phyloP scores from a whole-genome alignment of 2,888 invertebrate species.

The Xestia ashworthii region DNA sequence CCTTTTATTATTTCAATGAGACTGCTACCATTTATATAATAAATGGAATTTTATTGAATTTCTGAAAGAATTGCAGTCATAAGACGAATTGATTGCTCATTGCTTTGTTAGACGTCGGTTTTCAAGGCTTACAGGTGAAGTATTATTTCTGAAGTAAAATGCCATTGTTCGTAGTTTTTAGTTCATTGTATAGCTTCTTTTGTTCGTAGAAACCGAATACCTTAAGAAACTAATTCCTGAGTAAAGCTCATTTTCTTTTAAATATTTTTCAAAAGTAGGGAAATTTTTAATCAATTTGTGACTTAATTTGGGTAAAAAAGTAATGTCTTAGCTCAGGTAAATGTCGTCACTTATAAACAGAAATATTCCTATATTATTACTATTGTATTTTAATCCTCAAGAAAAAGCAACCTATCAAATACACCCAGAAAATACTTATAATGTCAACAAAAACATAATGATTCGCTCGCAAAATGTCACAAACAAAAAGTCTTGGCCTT shows the following conservation, averaged over 20 bases:
- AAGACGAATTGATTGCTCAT: constrained; percentile 22
- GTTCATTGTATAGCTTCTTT: neutral
- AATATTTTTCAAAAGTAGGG: neutral
- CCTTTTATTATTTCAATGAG: constrained; percentile 22
- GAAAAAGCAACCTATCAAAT: neutral
- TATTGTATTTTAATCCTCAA: neutral
- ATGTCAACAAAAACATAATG: constrained; percentile 44
- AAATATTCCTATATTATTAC: constrained; percentile 2
- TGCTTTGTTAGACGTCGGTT: constrained; percentile 6
- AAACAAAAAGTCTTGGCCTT: constrained; percentile 69
- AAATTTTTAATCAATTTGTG: neutral
- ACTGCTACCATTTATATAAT: constrained; percentile 15
- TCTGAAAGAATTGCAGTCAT: constrained; percentile 16
- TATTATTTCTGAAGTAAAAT: constrained; percentile 8
- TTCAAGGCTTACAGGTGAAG: neutral
- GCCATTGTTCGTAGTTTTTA: neutral
- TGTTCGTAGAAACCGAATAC: neutral
- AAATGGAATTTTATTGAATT: constrained; percentile 27
- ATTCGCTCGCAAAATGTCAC: constrained; percentile 65
- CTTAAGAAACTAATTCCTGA: neutral
- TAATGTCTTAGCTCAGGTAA: too few species aligned
- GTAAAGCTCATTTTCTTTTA: neutral
- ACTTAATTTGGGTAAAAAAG: neutral
- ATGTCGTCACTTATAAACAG: neutral
- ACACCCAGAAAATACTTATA: constrained; percentile 23